Percentiles rank a stretch among this genome's conserved stretches.
These are phyloP conservation scores for Lamproptera curius DNA, from an alignment of 2,888 invertebrate genomes.

Conservation along the genomic window DNA sequence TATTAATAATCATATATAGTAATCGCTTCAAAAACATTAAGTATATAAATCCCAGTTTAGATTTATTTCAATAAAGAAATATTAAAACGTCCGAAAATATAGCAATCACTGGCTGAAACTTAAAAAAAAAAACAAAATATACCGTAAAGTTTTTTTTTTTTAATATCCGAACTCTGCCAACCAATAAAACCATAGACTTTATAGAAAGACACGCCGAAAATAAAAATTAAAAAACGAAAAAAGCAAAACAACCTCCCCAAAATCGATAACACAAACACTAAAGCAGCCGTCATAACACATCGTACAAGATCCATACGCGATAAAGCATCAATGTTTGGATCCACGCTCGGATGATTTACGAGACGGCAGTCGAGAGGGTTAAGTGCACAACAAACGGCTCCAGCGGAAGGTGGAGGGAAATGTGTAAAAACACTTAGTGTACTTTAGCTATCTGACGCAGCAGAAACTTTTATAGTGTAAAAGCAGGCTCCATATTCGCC, in stretches of 20 bases:
- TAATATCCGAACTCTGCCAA: no score
- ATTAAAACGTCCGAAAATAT: background rate
- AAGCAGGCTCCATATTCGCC: no score
- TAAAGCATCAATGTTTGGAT: conserved; percentile 7
- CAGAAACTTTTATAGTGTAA: no score
- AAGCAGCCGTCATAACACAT: conserved; percentile 13
- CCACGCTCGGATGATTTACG: conserved; percentile 9
- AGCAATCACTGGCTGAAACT: background rate
- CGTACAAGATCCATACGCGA: conserved; percentile 8
- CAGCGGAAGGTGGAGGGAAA: background rate
- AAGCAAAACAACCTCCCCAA: background rate
- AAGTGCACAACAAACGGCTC: no score
- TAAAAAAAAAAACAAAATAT: background rate
- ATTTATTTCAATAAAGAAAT: background rate
- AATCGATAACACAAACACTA: conserved; percentile 7
- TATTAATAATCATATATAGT: no score
- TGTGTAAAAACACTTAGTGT: background rate
- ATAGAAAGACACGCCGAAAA: background rate
- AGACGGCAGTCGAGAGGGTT: conserved; percentile 1
- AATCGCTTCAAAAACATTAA: background rate
- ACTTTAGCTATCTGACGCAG: no score
- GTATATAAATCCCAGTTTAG: background rate
- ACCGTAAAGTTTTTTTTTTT: background rate
- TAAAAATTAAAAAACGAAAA: background rate
- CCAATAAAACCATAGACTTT: no score